Evolutionary conservation across 2,888 invertebrate genomes (phyloP), one percentile per base, ranked within the genome.

Genomic region (Cataglyphis albicans): DNA sequence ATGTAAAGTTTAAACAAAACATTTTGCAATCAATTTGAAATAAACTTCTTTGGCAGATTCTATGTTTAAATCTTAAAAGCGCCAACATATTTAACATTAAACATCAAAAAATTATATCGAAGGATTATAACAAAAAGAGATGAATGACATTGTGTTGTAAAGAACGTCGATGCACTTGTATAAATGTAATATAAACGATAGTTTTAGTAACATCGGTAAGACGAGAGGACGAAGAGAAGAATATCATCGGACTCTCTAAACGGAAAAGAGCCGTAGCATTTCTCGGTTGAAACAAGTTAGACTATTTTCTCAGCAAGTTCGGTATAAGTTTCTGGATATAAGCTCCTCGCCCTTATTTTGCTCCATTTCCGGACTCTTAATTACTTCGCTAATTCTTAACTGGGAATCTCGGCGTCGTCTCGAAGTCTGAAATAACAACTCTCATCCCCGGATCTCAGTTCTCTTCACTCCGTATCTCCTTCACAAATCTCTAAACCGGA

Each of bases 351-450:
- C 35, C 90, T 92, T 93, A 92, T 92, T 93, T 93, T 92, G 90
- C 92, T 91, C 92, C 91, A 92, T 93, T 93, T 93, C 91, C 91
- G 90, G 91, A 90, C 92, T 93, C 92, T 93, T 93, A 93, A 94
- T 94, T 94, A 94, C 93, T 93, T 93, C 91, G 91, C 92, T 93
- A 92, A 94, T 94, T 93, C 92, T 91, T 91, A 93, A 92, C 92
- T 91, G 90, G 91, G 87, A 91, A 89, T 89, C 90, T 90, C 87
- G 88, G 86, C 89, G 90, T 90, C 91, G 91, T 91, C 88, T 86
- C 83, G 84, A 85, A 89, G 88, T 88, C 89, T 91, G 90, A 93
- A 93, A 92, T 92, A 93, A 93, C 91, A 92, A 93, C 91, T 91
- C 86, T 88, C 88, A 88, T 88, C 89, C 84, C 80, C 78, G 80